A percentile compares a stretch with the other conserved stretches of the same genome.
Conservation (phyloP, 1,140 invertebrate genomes). For the Probaryconus sp. region DNA sequence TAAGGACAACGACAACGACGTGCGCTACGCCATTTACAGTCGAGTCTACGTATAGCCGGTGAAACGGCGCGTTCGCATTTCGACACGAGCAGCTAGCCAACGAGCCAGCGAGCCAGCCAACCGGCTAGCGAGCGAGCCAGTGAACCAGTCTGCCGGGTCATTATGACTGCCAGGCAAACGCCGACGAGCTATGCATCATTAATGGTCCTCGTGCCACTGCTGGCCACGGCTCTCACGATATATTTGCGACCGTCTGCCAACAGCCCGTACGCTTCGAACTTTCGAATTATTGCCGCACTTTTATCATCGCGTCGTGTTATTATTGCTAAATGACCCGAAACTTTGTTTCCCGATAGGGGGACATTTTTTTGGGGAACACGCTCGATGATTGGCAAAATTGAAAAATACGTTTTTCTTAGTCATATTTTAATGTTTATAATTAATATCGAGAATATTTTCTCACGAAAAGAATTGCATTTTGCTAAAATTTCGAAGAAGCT, state of each 20-base stretch:
- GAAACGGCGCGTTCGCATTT: constrained; percentile 64
- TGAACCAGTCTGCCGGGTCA: constrained; percentile 64
- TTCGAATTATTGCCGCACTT: constrained; percentile 44
- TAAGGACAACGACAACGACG: constrained; percentile 66
- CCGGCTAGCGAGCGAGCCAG: constrained; percentile 39
- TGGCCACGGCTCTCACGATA: constrained; percentile 59
- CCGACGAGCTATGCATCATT: constrained; percentile 70
- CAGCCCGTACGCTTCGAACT: constrained; percentile 19
- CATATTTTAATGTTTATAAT: no score
- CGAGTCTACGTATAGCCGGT: constrained; percentile 49
- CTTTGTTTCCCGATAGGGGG: not conserved
- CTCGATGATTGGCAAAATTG: no score
- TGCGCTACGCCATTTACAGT: constrained; percentile 64
- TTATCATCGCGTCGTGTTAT: constrained; percentile 32
- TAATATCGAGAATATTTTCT: no score
- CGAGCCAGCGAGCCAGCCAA: constrained; percentile 39
- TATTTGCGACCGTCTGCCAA: constrained; percentile 32
- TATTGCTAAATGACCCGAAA: constrained; percentile 21
- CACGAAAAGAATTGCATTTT: no score
- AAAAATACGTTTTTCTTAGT: no score
- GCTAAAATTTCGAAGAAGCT: no score
- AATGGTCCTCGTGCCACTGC: constrained; percentile 62
- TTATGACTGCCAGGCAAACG: constrained; percentile 68
- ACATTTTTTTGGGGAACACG: no score
- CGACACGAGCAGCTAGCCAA: constrained; percentile 58